Evolutionary conservation across 2,797 vertebrate genomes (phyloP), one percentile per base, ranked within the genome.

Genomic region (Catharus ustulatus): DNA sequence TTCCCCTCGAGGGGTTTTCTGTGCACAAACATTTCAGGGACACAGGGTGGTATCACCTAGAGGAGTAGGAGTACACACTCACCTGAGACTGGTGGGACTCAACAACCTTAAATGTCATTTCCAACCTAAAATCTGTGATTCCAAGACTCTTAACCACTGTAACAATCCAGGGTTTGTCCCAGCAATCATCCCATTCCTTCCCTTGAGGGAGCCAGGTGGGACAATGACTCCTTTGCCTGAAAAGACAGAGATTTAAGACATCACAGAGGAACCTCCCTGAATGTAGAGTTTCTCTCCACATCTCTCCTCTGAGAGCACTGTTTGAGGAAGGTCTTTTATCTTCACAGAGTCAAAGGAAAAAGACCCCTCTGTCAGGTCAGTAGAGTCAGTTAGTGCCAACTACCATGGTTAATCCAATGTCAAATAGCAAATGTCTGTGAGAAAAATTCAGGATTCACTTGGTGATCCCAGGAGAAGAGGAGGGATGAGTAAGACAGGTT

Each of bases 181-280:
- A 85, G 27, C 21, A 34, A 27, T 29, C 36, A 27, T 10, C 40
- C 38, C 62, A 12, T 8, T 30, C 52, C 34, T 42, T 68, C 40
- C 23, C 58, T 7, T 2, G 22, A 30, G 34, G 36, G 11, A 55
- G 7, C 18, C 46, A 12, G 2, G 0, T 8, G 22, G 32, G 58
- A 45, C 21, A 58, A 48, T n/a, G 59, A 4, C 27, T 40, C 57
- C 6, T 2, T 24, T 72, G 52, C 30, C 75, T 72, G 74, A 30
- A 29, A 64, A 80, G n/a, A 30, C 21, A 7, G 46, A 74, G 45
- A 64, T 76, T 64, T 54, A 34, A 45, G n/a, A 15, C 9, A 19
- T 16, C 4, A 8, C 15, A 46, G 46, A 49, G 57, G 38, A 12
- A 1, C 52, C 26, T 64, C 6, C 6, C 30, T 26, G 42, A 22